Percentiles rank a stretch among this genome's conserved stretches.
Evolutionary conservation across 2,888 invertebrate species (phyloP).

Genomic region (Polyommatus icarus): DNA sequence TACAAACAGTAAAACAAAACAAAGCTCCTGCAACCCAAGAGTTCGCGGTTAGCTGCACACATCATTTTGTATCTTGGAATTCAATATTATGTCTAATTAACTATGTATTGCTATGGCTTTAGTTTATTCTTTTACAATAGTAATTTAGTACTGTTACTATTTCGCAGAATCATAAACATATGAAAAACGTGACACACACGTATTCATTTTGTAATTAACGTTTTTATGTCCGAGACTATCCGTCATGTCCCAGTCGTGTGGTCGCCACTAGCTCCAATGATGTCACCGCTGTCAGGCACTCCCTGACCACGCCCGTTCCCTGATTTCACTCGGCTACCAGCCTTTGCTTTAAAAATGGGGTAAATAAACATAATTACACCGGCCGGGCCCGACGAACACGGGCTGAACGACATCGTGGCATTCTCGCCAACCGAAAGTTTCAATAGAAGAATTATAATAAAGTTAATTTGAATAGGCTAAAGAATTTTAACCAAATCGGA

Average conservation of each 20-base stretch:
- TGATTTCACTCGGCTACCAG: not conserved
- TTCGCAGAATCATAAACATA: not conserved
- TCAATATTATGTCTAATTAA: too few species aligned
- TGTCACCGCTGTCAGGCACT: not conserved
- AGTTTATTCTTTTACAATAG: not conserved
- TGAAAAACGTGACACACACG: not conserved
- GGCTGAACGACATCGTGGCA: not conserved
- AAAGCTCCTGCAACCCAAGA: too few species aligned
- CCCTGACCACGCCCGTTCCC: not conserved
- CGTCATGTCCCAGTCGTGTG: not conserved
- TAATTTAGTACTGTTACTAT: not conserved
- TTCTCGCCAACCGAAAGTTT: not conserved
- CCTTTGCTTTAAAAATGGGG: not conserved
- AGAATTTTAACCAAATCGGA: too few species aligned
- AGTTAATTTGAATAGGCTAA: too few species aligned
- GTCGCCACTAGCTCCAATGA: not conserved
- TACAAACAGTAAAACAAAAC: too few species aligned
- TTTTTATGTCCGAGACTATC: not conserved
- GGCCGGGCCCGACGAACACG: not conserved
- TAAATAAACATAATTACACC: not conserved
- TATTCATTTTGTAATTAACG: not conserved
- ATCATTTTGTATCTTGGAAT: too few species aligned
- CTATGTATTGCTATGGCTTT: too few species aligned
- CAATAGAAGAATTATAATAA: too few species aligned
- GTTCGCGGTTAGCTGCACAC: too few species aligned